Base-by-base conservation (phyloP, 2,888 invertebrate genomes). In the Nephrotoma guestfalica region DNA sequence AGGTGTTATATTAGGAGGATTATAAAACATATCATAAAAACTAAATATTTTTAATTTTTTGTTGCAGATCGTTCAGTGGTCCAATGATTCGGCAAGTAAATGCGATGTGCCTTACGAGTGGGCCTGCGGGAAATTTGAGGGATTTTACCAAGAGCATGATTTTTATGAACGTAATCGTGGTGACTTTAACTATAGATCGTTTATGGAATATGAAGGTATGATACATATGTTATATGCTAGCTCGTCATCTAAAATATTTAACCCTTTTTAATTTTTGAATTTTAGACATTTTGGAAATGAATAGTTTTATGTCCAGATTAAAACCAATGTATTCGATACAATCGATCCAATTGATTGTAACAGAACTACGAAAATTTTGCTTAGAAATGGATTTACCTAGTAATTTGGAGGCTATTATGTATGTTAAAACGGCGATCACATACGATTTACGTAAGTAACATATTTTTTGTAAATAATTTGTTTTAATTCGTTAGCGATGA, bases 81-180 rank as follows among this genome's bases (percentile, higher is more conserved):
- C 91, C 13, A 91, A 91, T 88, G 90, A 89, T 18, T 89, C 91
- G 18, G 89, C 89, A 87, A 89, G 89, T 87, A 90, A 90, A 42
- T 91, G 91, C 88, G 90, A 90, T 71, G 89, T 91, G 41, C 90
- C 91, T 6, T 91, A 91, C 88, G 89, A 90, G 45, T 91, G 91
- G 91, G 91, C 91, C 18, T 91, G 91, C 86, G 91, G 91, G 5
- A 91, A 91, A 87, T 91, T 91, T 87, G 90, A 89, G 42, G 89
- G 89, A 84, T 91, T 91, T 86, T 91, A 91, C 87, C 89, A 89
- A 86, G 89, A 89, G 6, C 89, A 90, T 83, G 90, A 91, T 86
- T 91, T 90, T 87, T 91, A 89, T 89, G 91, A 91, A 86, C 90
- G 90, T 84, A 91, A 91, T 86, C 90, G 90, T 86, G 91, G 91